These are phyloP conservation scores for Palaemon carinicauda DNA, from an alignment of 1,140 invertebrate genomes.

Conservation along the genomic window DNA sequence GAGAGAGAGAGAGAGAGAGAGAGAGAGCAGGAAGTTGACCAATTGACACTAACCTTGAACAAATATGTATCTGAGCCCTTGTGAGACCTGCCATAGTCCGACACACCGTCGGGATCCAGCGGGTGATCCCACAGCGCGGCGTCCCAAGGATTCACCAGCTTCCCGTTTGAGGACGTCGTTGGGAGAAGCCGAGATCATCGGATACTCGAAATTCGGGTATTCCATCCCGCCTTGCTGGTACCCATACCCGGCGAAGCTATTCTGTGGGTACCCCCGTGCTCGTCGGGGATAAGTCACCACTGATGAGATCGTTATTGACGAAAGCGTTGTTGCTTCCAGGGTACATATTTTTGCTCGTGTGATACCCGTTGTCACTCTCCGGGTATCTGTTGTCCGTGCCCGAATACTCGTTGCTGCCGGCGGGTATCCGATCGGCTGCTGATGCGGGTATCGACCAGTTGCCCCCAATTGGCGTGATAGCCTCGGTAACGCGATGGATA, in stretches of 20 bases:
- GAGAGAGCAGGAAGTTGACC: neutral
- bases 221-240: neutral
- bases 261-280: neutral
- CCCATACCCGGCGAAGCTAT: neutral
- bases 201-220: slow-evolving; percentile 41
- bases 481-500: neutral
- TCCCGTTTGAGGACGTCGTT: slow-evolving; percentile 40
- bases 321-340: neutral
- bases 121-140: slow-evolving; percentile 30
- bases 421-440: neutral
- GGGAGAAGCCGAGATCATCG: slow-evolving; percentile 22
- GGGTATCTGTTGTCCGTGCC: slow-evolving; percentile 18
- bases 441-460: neutral
- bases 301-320: neutral
- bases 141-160: slow-evolving; percentile 24
- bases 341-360: neutral
- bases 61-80: slow-evolving; percentile 4
- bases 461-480: neutral
- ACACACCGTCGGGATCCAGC: slow-evolving; percentile 28
- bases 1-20: neutral
- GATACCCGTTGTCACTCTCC: neutral
- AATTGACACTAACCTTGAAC: neutral
- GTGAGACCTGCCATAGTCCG: slow-evolving; percentile 27
- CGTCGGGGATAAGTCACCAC: neutral
- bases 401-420: neutral